Conservation (phyloP, 2,888 invertebrate species). For the Hydroisotoma schaefferi region DNA sequence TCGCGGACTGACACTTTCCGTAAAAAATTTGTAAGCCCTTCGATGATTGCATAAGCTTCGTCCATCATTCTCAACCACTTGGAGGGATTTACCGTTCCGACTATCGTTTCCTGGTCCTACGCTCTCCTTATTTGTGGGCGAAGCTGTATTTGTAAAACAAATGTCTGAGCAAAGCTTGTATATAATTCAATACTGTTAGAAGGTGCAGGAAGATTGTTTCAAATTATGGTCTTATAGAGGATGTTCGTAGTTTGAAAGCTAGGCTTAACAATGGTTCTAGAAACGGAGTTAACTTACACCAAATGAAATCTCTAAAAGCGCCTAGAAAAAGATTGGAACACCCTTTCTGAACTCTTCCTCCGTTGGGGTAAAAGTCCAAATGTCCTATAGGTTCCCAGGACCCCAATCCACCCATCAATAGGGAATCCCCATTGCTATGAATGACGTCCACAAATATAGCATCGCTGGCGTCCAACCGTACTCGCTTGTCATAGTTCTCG, state of each 20-base stretch:
- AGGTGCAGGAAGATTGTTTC: no score
- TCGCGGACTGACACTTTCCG: conserved; percentile 84
- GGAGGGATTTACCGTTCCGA: conserved; percentile 10
- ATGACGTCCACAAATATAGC: conserved; percentile 89
- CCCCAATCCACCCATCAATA: conserved; percentile 82
- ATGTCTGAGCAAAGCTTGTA: no score
- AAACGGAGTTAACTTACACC: conserved; percentile 63
- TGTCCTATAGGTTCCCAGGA: conserved; percentile 90
- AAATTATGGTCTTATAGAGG: no score
- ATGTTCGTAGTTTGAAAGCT: no score
- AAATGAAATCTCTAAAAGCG: conserved; percentile 82
- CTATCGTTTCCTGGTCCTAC: background rate
- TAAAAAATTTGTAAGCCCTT: conserved; percentile 89
- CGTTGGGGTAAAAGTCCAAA: conserved; percentile 86
- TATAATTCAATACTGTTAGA: no score
- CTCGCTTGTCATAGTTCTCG: conserved; percentile 81
- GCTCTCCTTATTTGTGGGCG: background rate
- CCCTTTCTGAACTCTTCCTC: conserved; percentile 85
- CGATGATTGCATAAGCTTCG: conserved; percentile 88
- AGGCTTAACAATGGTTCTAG: background rate
- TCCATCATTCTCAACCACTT: conserved; percentile 70
- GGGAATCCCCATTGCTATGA: conserved; percentile 87
- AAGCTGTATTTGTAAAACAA: background rate
- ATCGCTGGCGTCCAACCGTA: conserved; percentile 76
- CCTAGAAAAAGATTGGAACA: conserved; percentile 89